These are phyloP conservation scores for Rhinolophus ferrumequinum DNA, from an alignment of 2,113 vertebrate genomes.

Conservation along the genomic window DNA sequence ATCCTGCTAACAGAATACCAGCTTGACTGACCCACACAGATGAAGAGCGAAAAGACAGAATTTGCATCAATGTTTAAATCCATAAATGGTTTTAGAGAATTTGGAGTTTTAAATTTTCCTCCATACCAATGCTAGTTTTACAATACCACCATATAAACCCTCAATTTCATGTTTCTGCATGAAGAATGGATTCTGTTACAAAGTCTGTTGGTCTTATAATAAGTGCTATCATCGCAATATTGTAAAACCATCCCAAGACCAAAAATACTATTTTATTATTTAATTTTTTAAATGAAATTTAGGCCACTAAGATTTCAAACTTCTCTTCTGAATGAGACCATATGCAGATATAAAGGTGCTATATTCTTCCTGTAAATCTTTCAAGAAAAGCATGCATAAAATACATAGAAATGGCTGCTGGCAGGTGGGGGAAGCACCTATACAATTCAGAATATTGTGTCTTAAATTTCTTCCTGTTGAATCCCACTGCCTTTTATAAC, in stretches of 20 bases:
- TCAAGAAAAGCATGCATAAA: conserved; percentile 6
- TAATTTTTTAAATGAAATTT: background rate
- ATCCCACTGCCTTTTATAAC: conserved; percentile 2
- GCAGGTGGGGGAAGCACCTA: background rate
- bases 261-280: background rate
- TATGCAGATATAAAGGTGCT: background rate
- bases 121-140: background rate
- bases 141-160: background rate
- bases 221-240: background rate
- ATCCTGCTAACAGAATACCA: background rate
- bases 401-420: conserved; percentile 6
- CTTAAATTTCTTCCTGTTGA: conserved; percentile 37
- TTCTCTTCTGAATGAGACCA: conserved; percentile 37
- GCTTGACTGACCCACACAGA: too few species aligned
- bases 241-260: background rate
- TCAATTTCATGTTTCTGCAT: background rate
- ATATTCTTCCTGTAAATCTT: background rate
- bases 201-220: background rate
- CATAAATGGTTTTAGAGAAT: background rate
- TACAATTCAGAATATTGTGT: background rate
- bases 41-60: background rate
- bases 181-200: background rate
- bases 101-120: background rate
- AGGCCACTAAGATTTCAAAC: background rate
- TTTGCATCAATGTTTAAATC: background rate